Evolutionary conservation across 2,113 vertebrate genomes (phyloP).

Genomic region (Peromyscus maniculatus): DNA sequence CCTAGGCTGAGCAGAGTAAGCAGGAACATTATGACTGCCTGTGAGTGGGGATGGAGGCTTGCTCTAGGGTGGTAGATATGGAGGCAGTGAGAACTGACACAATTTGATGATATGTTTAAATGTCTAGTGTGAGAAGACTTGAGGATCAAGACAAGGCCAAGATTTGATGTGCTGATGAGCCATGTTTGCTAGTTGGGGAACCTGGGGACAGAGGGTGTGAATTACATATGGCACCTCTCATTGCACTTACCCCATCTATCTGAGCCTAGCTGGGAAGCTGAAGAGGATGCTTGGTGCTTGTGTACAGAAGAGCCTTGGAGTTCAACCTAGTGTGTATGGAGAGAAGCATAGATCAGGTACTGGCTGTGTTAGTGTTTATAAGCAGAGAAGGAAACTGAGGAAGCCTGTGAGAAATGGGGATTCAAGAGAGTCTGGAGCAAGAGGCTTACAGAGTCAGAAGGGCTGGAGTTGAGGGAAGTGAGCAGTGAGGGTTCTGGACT

Average conservation of each 20-base stretch:
- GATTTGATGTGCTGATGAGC: not conserved
- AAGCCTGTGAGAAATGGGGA: not conserved
- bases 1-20: not conserved
- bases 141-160: too few species aligned
- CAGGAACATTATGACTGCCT: not conserved
- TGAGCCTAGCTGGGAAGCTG: not conserved
- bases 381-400: too few species aligned
- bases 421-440: too few species aligned
- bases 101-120: too few species aligned
- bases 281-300: not conserved
- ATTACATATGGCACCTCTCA: not conserved
- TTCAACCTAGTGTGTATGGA: not conserved
- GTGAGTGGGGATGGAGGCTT: not conserved
- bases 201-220: not conserved
- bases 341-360: not conserved
- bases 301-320: not conserved
- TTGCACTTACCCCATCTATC: too few species aligned
- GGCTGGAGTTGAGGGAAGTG: accelerated
- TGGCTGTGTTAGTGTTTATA: accelerated
- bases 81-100: not conserved
- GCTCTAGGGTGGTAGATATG: not conserved
- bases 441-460: not conserved
- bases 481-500: not conserved
- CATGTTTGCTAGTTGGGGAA: not conserved
- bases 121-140: not conserved